Conservation (phyloP, 2,113 vertebrate species). For the Regulus satrapa region DNA sequence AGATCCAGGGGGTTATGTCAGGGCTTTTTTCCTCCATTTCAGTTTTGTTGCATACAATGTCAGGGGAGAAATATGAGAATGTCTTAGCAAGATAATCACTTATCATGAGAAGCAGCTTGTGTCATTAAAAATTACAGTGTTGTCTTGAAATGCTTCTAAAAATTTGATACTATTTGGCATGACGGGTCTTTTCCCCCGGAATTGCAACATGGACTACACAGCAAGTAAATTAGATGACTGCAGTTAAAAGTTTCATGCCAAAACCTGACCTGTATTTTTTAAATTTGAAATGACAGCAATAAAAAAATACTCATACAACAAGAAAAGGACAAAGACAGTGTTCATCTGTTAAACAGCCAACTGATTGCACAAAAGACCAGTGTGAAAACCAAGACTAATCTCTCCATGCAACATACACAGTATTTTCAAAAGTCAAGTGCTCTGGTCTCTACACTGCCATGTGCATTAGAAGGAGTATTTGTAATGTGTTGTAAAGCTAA, state of each 20-base stretch:
- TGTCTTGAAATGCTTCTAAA: not conserved
- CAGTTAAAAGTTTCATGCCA: not conserved
- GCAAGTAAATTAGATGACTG: not conserved
- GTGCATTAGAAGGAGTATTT: constrained; percentile 41
- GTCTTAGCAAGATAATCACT: not conserved
- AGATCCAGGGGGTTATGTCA: not conserved
- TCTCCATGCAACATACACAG: not conserved
- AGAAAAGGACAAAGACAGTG: not conserved
- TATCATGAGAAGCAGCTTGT: no score
- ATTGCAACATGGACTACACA: not conserved
- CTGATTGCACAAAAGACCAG: constrained; percentile 18
- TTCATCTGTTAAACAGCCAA: constrained; percentile 28
- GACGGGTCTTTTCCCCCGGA: fast-evolving
- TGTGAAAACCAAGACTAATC: constrained; percentile 38
- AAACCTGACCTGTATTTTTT: not conserved
- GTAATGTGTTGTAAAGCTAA: constrained; percentile 58
- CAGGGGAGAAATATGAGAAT: not conserved
- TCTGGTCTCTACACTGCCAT: constrained; percentile 36
- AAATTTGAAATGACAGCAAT: no score
- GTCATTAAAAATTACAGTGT: not conserved
- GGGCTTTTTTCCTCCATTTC: not conserved
- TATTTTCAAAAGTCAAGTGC: constrained; percentile 66
- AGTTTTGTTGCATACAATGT: not conserved
- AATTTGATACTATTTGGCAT: not conserved
- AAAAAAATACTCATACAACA: not conserved